Percentiles rank a stretch among this genome's conserved stretches.
These are phyloP conservation scores for Cassiopea xamachana DNA, from an alignment of 30 jellyfish, hydroid and myxozoan species.

Conservation along the genomic window DNA sequence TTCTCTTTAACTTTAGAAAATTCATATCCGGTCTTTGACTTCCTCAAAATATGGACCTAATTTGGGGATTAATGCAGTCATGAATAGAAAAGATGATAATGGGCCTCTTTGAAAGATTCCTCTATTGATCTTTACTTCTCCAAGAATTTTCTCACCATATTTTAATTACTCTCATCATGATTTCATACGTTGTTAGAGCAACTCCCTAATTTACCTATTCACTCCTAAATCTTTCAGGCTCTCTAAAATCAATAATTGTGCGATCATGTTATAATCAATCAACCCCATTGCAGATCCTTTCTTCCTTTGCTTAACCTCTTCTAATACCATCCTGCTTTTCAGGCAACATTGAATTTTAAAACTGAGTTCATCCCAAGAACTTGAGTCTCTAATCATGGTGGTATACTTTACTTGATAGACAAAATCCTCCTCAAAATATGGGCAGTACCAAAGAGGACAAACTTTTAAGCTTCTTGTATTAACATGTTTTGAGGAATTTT, in stretches of 20 bases:
- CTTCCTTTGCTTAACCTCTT: conserved; percentile 8
- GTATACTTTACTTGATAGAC: no score
- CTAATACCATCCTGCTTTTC: conserved; percentile 37
- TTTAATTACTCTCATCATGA: background rate
- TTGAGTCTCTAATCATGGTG: no score
- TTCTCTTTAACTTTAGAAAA: background rate
- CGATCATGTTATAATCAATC: conserved; percentile 37
- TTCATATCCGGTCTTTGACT: conserved; percentile 28
- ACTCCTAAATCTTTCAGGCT: conserved; percentile 7
- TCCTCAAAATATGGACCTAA: background rate
- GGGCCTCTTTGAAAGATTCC: conserved; percentile 37
- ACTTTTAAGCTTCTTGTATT: no score
- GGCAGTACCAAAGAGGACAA: no score
- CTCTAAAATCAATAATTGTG: conserved; percentile 18
- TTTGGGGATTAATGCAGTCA: background rate
- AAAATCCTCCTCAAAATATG: no score
- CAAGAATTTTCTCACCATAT: background rate
- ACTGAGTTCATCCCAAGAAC: no score
- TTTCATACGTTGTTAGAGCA: conserved; percentile 18
- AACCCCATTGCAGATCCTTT: conserved; percentile 18
- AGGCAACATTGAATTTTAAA: background rate
- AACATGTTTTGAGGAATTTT: no score
- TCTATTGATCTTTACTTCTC: conserved; percentile 11
- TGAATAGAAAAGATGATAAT: conserved; percentile 18
- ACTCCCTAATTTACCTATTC: background rate